phyloP scores from a whole-genome alignment of 2,888 invertebrate species.

The Dione vanillae region DNA sequence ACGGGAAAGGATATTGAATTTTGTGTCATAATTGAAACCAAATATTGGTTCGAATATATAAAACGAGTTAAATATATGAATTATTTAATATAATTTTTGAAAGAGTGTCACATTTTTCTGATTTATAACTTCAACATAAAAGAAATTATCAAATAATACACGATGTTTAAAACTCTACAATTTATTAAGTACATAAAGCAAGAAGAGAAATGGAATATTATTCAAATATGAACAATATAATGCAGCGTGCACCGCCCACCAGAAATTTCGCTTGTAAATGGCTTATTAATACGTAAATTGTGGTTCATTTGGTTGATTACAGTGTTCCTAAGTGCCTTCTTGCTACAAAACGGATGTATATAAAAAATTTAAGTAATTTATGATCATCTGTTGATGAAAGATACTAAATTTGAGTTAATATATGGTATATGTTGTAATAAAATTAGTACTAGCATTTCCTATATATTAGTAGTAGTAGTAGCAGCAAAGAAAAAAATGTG shows the following conservation, averaged over 20 bases:
- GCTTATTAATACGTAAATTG: slow-evolving; percentile 44
- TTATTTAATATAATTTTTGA: no score
- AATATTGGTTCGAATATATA: no score
- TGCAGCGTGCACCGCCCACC: slow-evolving; percentile 48
- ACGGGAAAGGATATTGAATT: no score
- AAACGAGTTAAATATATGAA: no score
- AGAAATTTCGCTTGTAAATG: slow-evolving; percentile 44
- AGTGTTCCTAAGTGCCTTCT: slow-evolving; percentile 29
- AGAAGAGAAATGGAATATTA: slow-evolving; percentile 45
- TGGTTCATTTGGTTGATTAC: slow-evolving; percentile 47
- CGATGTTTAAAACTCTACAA: not conserved
- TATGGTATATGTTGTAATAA: not conserved
- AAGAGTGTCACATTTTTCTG: no score
- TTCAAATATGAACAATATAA: slow-evolving; percentile 51
- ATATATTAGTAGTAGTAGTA: no score
- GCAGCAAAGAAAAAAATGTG: no score
- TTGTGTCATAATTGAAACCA: no score
- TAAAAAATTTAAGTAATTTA: slow-evolving; percentile 20
- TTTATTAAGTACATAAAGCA: not conserved
- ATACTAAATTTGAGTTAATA: not conserved
- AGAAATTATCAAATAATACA: not conserved
- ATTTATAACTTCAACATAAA: not conserved
- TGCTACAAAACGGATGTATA: slow-evolving; percentile 17
- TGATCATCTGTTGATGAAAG: not conserved
- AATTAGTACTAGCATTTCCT: no score